phyloP scores from a whole-genome alignment of 2,888 invertebrate species.

The Pristionchus mayeri region DNA sequence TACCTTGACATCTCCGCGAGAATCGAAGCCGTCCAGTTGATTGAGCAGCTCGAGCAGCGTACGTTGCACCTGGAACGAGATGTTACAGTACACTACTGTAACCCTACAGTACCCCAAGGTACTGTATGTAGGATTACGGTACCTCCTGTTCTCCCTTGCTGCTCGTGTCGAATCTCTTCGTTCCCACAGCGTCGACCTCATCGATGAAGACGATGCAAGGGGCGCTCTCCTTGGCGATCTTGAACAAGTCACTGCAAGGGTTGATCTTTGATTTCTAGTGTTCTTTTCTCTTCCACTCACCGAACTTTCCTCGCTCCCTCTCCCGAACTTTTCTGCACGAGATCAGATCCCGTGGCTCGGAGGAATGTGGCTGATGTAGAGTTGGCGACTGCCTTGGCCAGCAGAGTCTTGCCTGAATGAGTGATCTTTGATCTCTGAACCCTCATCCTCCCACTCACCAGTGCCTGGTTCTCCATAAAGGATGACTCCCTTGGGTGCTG shows the following conservation, averaged over 20 bases:
- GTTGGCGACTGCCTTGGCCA: constrained; percentile 99
- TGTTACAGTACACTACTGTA: background rate
- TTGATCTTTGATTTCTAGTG: constrained; percentile 19
- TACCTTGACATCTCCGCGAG: constrained; percentile 94
- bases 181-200: constrained; percentile 99
- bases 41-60: constrained; percentile 98
- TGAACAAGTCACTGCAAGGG: constrained; percentile 65
- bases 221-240: constrained; percentile 68
- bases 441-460: constrained; percentile 77
- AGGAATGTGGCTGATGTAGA: constrained; percentile 98
- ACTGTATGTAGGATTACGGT: background rate
- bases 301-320: constrained; percentile 98
- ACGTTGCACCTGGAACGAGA: constrained; percentile 88
- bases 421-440: constrained; percentile 7
- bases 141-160: constrained; percentile 90
- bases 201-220: constrained; percentile 97
- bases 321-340: constrained; percentile 96
- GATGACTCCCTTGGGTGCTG: constrained; percentile 98
- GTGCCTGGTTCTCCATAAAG: constrained; percentile 97
- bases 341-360: constrained; percentile 97
- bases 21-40: constrained; percentile 97
- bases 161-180: constrained; percentile 96
- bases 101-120: background rate
- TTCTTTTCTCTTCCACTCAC: constrained; percentile 49
- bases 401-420: constrained; percentile 87